Base-by-base conservation (phyloP, 2,797 vertebrate species). In the Gymnoscopelus braueri region DNA sequence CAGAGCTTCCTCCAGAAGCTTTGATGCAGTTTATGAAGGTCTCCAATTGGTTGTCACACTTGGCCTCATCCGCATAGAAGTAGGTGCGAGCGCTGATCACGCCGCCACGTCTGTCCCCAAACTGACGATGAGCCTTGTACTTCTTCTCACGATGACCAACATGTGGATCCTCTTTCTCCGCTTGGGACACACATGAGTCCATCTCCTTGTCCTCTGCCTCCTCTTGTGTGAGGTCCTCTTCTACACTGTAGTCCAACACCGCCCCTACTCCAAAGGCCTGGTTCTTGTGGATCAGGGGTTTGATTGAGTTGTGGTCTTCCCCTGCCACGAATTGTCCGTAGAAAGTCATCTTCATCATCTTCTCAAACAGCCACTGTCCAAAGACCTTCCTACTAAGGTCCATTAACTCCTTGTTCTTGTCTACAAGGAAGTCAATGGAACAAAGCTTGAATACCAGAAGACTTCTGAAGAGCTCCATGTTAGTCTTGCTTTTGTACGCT, bases 291-390 rank as follows among this genome's bases (percentile, higher is more conserved):
- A 99, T 93, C 57, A 98, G 77, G 0, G 96, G 96, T 62, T 94
- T 95, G 87, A 99, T 98, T 80, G 95, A 80, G 79, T 96, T 92
- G 80, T 96, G 96, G 87, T 99, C 94, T 76, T 98, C 96, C 0
- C 97, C 97, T 0, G 96, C 97, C 79, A 98, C 97, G 82, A 98
- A 98, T 80, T 99, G 97, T 6, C 97, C 97, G 0, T 99, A 99
- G 90, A 99, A 97, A 13, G 97, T 98, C 95, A 97, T 93, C 92
- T 97, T 99, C 97, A 99, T 98, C 60, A 98, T 60, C 69, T 73
- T 90, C 71, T 96, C 93, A 29, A 98, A 99, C 48, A 96, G 69
- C 76, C 79, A 61, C 85, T 93, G 91, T 0, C 97, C 97, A 9
- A 98, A 67, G 24, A 98, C 1, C 68, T 91, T 94, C 89, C 81